Conservation (phyloP, 2,888 invertebrate genomes). For the Litoditis marina region DNA sequence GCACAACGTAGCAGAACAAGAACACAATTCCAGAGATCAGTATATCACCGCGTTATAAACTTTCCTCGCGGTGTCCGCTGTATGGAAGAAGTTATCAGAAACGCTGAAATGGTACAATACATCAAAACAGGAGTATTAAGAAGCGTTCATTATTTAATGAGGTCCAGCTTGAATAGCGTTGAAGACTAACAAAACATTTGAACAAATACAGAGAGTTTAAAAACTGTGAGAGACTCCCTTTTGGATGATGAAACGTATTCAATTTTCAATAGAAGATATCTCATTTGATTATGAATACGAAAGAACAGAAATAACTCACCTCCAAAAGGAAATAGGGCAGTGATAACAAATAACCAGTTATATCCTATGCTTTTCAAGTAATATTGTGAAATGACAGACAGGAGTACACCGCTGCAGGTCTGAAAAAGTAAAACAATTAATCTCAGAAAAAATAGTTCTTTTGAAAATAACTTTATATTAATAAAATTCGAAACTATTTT, state of each 20-base stretch:
- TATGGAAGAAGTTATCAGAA: constrained; percentile 51
- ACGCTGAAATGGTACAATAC: constrained; percentile 43
- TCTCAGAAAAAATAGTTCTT: background rate
- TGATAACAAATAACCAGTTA: constrained; percentile 54
- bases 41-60: constrained; percentile 2
- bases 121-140: background rate
- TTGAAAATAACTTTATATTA: background rate
- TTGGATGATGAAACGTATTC: no score
- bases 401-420: constrained; percentile 52
- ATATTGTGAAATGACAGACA: constrained; percentile 51
- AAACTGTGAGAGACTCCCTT: no score
- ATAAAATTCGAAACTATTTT: no score
- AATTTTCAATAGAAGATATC: no score
- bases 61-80: constrained; percentile 52
- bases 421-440: constrained; percentile 18
- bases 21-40: no score
- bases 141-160: background rate
- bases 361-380: constrained; percentile 53
- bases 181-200: no score
- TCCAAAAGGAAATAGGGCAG: constrained; percentile 55
- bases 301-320: constrained; percentile 18
- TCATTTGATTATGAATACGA: background rate
- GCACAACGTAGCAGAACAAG: no score
- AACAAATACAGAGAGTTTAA: no score
- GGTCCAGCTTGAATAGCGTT: no score